Conservation (phyloP, 2,113 vertebrate genomes). For the Bucco capensis region DNA sequence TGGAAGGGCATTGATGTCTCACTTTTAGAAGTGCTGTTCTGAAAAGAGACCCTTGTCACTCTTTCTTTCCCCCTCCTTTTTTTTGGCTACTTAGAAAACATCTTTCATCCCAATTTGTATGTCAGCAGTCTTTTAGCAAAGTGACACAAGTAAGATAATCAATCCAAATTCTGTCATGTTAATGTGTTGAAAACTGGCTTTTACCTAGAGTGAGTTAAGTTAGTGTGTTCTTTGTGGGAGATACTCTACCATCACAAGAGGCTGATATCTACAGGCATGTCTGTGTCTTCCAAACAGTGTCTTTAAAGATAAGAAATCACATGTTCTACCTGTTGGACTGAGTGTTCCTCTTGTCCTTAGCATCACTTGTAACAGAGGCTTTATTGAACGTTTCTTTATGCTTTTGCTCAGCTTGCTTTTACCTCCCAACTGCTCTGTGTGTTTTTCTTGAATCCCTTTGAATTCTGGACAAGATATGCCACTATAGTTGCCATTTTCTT, state of each 20-base stretch:
- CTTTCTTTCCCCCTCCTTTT: background rate
- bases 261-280: background rate
- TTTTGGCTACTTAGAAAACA: background rate
- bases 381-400: background rate
- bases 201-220: background rate
- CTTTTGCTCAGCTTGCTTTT: slow-evolving; percentile 24
- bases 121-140: background rate
- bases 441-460: background rate
- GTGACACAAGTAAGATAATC: background rate
- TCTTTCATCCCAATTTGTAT: background rate
- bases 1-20: slow-evolving; percentile 7
- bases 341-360: background rate
- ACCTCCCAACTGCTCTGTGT: background rate
- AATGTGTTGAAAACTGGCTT: background rate
- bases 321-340: background rate
- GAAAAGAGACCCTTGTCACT: background rate
- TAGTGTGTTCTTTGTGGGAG: background rate
- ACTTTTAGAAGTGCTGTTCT: background rate
- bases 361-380: background rate
- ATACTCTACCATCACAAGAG: background rate
- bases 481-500: background rate
- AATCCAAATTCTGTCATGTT: background rate
- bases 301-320: background rate
- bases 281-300: background rate
- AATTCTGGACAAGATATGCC: background rate